These are phyloP conservation scores for Netelia fuscicornis DNA, from an alignment of 2,888 invertebrate species.

Conservation along the genomic window DNA sequence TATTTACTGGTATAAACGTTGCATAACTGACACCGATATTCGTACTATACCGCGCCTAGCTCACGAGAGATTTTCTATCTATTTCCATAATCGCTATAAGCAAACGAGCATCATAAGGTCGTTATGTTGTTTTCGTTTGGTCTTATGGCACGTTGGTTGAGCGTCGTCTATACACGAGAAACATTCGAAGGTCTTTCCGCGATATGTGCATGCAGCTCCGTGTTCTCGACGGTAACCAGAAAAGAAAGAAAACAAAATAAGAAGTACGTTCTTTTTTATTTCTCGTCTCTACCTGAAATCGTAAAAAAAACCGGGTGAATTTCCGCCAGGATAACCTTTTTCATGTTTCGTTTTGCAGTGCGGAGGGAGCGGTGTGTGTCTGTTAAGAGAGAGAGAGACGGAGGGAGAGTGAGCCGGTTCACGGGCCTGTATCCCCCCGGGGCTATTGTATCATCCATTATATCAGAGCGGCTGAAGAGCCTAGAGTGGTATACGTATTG, in stretches of 20 bases:
- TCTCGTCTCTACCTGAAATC: not conserved
- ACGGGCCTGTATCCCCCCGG: conserved; percentile 48
- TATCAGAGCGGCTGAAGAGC: conserved; percentile 64
- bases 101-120: conserved; percentile 16
- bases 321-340: conserved; percentile 33
- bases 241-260: not conserved
- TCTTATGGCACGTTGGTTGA: not conserved
- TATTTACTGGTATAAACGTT: conserved; percentile 45
- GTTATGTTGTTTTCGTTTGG: conserved; percentile 44
- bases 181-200: conserved; percentile 37
- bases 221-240: not conserved
- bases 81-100: conserved; percentile 48
- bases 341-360: conserved; percentile 18
- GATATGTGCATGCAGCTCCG: not conserved
- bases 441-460: conserved; percentile 68
- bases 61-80: conserved; percentile 31
- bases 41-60: not conserved
- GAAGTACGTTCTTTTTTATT: not conserved
- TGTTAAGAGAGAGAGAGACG: conserved; percentile 23
- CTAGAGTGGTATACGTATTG: conserved; percentile 36
- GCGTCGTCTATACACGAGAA: not conserved
- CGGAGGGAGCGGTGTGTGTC: not conserved
- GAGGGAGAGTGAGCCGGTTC: conserved; percentile 54
- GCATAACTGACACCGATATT: conserved; percentile 64
- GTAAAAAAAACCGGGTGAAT: conserved; percentile 29